Conservation (phyloP, 2,113 vertebrate species). For the Clarias macrocephalus region DNA sequence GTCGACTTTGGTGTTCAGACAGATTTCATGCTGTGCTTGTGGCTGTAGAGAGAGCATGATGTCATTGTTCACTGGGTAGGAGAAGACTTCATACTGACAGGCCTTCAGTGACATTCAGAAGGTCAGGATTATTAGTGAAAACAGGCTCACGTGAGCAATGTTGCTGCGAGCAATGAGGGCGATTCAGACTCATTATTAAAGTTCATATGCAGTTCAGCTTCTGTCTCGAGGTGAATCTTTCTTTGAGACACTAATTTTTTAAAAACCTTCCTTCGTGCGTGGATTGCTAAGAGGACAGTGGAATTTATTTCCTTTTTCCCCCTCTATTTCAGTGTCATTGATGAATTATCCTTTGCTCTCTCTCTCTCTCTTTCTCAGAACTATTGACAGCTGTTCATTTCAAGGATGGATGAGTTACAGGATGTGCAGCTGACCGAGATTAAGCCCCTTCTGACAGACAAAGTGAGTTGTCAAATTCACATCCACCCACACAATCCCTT, state of each 20-base stretch:
- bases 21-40: constrained; percentile 13
- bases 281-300: not conserved
- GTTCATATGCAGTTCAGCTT: not conserved
- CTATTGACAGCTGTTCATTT: constrained; percentile 43
- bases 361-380: constrained; percentile 15
- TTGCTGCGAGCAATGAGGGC: constrained; percentile 33
- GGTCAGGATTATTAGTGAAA: constrained; percentile 22
- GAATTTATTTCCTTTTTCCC: not conserved
- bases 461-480: constrained; percentile 71
- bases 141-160: constrained; percentile 23
- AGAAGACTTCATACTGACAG: constrained; percentile 12
- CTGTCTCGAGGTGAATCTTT: not conserved
- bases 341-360: not conserved
- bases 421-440: constrained; percentile 95
- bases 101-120: constrained; percentile 41
- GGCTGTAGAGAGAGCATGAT: not conserved
- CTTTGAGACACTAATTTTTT: not conserved
- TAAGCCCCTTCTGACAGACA: constrained; percentile 90
- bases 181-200: constrained; percentile 12
- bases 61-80: constrained; percentile 1
- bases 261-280: not conserved
- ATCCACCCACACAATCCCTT: not conserved
- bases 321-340: not conserved
- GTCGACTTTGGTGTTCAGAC: not conserved
- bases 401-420: constrained; percentile 90